Percentiles rank a stretch among this genome's conserved stretches.
phyloP scores from a whole-genome alignment of 2,888 invertebrate species.

The Sympetrum striolatum region DNA sequence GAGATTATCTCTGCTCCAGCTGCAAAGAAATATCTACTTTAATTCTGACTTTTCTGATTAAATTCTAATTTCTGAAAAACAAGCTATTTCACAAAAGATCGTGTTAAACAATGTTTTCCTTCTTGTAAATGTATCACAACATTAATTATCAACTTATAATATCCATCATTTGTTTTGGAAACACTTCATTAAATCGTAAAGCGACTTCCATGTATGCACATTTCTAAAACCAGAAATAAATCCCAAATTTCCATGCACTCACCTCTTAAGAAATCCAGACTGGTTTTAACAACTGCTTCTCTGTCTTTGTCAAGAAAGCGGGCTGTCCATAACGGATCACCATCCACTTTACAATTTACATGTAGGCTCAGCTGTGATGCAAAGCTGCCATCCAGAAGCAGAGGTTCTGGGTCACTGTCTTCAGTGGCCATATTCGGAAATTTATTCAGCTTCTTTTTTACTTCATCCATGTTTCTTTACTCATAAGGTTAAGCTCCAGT shows the following conservation, averaged over 20 bases:
- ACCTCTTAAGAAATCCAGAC: conserved; percentile 83
- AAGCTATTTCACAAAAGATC: no score
- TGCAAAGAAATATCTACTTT: conserved; percentile 58
- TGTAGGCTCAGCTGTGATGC: conserved; percentile 81
- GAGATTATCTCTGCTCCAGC: conserved; percentile 88
- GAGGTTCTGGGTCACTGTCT: conserved; percentile 52
- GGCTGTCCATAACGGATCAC: conserved; percentile 90
- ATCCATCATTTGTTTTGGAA: no score
- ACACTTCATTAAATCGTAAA: no score
- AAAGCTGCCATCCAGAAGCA: conserved; percentile 77
- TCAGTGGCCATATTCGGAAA: neutral
- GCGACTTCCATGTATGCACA: no score
- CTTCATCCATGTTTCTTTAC: no score
- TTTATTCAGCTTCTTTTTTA: no score
- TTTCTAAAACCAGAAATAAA: conserved; percentile 57
- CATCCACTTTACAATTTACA: conserved; percentile 72
- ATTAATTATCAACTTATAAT: no score
- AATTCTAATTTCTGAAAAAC: no score
- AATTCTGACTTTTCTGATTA: no score
- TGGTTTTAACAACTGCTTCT: conserved; percentile 78
- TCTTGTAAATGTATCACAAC: no score
- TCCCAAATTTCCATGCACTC: conserved; percentile 52
- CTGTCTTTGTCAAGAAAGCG: conserved; percentile 81
- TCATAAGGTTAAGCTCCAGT: no score
- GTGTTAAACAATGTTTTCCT: no score